A percentile compares a stretch with the other conserved stretches of the same genome.
Conservation (phyloP, 2,797 vertebrate genomes). For the Propithecus deckenii region DNA sequence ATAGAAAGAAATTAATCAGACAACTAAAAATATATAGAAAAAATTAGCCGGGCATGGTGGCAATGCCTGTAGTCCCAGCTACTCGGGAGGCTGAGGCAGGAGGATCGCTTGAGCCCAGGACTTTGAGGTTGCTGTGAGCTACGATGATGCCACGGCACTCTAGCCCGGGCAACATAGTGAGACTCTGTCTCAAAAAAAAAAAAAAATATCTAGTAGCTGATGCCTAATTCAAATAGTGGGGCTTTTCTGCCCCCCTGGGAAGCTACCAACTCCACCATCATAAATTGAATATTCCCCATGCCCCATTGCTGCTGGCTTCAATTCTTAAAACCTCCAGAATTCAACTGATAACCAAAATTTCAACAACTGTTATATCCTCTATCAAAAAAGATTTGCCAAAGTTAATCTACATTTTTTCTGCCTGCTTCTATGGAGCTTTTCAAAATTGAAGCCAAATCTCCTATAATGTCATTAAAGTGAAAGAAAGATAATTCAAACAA, state of each 20-base stretch:
- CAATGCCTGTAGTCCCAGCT: no score
- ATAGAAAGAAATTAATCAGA: no score
- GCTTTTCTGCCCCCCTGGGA: neutral
- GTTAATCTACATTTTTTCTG: conserved; percentile 32
- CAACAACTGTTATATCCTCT: conserved; percentile 1
- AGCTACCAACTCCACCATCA: neutral
- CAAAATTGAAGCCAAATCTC: conserved; percentile 57
- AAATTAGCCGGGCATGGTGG: no score
- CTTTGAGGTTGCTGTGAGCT: no score
- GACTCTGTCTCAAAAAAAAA: no score
- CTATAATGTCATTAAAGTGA: conserved; percentile 61
- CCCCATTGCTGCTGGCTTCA: neutral
- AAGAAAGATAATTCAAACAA: conserved; percentile 72
- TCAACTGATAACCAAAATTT: conserved; percentile 41
- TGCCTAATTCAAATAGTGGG: neutral
- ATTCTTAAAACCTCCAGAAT: conserved; percentile 23
- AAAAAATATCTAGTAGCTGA: neutral
- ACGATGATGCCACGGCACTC: no score
- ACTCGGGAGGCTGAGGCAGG: no score
- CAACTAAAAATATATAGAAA: no score
- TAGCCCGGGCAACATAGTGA: no score
- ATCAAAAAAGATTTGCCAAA: neutral
- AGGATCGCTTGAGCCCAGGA: no score
- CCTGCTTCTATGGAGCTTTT: conserved; percentile 20
- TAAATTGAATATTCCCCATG: neutral